Conservation (phyloP, 2,113 vertebrate genomes). For the Macaca mulatta region DNA sequence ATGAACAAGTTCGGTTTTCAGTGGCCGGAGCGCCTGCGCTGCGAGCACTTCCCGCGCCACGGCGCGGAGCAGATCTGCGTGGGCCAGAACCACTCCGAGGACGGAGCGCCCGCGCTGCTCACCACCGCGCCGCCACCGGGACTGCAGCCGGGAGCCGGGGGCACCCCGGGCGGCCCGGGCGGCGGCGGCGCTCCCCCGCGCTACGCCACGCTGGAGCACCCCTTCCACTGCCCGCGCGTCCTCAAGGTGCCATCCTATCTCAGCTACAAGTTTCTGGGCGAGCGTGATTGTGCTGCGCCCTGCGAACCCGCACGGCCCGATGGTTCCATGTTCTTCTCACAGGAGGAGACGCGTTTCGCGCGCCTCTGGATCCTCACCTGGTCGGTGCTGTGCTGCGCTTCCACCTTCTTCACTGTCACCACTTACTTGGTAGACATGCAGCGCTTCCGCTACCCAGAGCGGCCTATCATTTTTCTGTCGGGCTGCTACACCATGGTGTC, state of each 20-base stretch:
- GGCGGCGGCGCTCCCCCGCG: conserved; percentile 82
- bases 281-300: conserved; percentile 94
- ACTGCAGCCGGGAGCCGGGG: conserved; percentile 80
- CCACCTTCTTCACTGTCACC: conserved; percentile 96
- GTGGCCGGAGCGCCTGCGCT: conserved; percentile 95
- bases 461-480: conserved; percentile 97
- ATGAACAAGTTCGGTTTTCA: conserved; percentile 99
- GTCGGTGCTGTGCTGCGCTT: conserved; percentile 96
- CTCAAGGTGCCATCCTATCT: conserved; percentile 95
- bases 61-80: conserved; percentile 96
- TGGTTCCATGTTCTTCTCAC: conserved; percentile 96
- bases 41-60: conserved; percentile 95
- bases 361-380: conserved; percentile 98
- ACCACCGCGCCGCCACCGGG: conserved; percentile 88
- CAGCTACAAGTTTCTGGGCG: conserved; percentile 95
- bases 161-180: conserved; percentile 80
- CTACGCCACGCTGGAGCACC: conserved; percentile 85
- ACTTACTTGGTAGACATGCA: conserved; percentile 99
- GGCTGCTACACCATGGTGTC: conserved; percentile 99
- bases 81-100: conserved; percentile 94
- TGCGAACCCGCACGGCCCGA: conserved; percentile 91
- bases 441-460: conserved; percentile 96
- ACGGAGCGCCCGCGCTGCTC: conserved; percentile 80
- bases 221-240: conserved; percentile 91
- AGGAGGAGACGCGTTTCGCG: conserved; percentile 95